Conservation (phyloP, 1,140 invertebrate genomes). For the Zaprionus vittiger region DNA sequence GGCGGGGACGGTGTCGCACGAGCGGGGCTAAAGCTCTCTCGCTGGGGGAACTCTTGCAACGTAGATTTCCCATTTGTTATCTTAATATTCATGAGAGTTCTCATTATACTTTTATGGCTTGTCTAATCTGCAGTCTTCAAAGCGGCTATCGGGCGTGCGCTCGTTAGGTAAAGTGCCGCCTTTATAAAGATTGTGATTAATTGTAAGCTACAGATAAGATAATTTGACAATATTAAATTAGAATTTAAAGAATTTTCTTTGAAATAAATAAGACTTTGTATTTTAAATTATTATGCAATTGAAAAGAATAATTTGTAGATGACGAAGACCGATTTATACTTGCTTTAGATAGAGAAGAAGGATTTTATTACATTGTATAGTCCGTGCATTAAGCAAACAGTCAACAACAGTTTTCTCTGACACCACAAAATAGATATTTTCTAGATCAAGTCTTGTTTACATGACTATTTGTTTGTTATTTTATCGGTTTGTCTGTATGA, state of each 20-base stretch:
- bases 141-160: neutral
- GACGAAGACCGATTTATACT: too few relatives aligned
- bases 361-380: too few relatives aligned
- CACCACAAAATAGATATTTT: too few relatives aligned
- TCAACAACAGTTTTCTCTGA: too few relatives aligned
- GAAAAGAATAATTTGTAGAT: neutral
- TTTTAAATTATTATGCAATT: neutral
- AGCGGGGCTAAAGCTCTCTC: neutral
- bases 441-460: too few relatives aligned
- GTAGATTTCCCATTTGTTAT: constrained; percentile 9
- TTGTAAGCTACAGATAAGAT: neutral
- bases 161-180: neutral
- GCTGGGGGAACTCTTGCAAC: neutral
- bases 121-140: constrained; percentile 8
- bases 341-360: too few relatives aligned
- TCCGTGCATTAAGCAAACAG: too few relatives aligned
- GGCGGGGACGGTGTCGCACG: neutral
- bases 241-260: neutral
- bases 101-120: constrained; percentile 1
- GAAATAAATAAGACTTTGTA: neutral
- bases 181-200: constrained; percentile 14
- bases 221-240: neutral
- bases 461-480: too few relatives aligned
- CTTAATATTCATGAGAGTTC: constrained; percentile 11
- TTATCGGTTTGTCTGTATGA: too few relatives aligned